Conservation (phyloP, 2,113 vertebrate species). For the Sander vitreus region DNA sequence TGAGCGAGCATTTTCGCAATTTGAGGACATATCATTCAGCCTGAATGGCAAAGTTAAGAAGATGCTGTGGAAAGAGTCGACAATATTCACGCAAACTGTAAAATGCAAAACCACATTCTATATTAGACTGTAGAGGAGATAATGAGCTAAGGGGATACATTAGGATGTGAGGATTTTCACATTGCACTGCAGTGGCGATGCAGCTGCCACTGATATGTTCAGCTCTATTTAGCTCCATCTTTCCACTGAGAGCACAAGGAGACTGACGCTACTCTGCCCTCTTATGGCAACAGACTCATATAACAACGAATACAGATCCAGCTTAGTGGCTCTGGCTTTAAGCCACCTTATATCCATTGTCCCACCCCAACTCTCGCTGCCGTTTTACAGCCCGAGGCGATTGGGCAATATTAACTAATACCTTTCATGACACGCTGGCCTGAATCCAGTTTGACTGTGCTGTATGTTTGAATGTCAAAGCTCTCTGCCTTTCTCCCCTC, state of each 20-base stretch:
- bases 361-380: constrained; percentile 48
- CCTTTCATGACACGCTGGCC: constrained; percentile 62
- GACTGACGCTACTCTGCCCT: constrained; percentile 70
- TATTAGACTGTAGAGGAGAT: constrained; percentile 7
- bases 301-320: constrained; percentile 16
- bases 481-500: constrained; percentile 25
- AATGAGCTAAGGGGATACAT: constrained; percentile 44
- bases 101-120: background rate
- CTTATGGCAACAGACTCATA: constrained; percentile 62
- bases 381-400: constrained; percentile 67
- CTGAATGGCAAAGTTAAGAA: background rate
- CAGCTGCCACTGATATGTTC: constrained; percentile 70
- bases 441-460: constrained; percentile 63
- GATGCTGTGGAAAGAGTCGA: constrained; percentile 18
- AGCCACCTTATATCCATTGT: constrained; percentile 60
- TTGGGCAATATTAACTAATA: constrained; percentile 69
- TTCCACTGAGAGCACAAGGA: constrained; percentile 42
- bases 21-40: constrained; percentile 30
- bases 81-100: constrained; percentile 9
- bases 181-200: constrained; percentile 69
- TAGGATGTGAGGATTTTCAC: constrained; percentile 66
- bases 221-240: constrained; percentile 65
- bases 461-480: constrained; percentile 79
- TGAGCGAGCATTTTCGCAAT: constrained; percentile 32
- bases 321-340: constrained; percentile 43